A percentile compares a stretch with the other conserved stretches of the same genome.
phyloP scores from a whole-genome alignment of 2,113 vertebrate genomes.

The Ornithorhynchus anatinus region DNA sequence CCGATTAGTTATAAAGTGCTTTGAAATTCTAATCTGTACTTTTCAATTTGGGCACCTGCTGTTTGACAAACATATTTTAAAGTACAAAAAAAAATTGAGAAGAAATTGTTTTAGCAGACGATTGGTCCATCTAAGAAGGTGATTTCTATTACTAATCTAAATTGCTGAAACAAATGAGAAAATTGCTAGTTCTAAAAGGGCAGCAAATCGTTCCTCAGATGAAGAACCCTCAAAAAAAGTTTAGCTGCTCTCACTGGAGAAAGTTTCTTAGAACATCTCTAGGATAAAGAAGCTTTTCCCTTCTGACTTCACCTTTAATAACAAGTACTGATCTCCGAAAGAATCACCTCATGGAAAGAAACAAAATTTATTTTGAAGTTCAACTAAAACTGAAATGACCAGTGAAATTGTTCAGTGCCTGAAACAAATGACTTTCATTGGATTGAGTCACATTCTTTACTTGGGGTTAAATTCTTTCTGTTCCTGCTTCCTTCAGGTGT shows the following conservation, averaged over 20 bases:
- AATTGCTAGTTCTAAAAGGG: constrained; percentile 46
- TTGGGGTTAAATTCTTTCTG: constrained; percentile 31
- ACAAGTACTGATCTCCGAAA: constrained; percentile 52
- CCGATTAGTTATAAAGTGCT: constrained; percentile 34
- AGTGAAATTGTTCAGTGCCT: constrained; percentile 41
- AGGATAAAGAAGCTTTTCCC: no score
- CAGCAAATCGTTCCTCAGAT: constrained; percentile 24
- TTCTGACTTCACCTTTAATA: constrained; percentile 65
- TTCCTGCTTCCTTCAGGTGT: no score
- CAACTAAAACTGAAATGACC: constrained; percentile 46
- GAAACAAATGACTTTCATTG: constrained; percentile 39
- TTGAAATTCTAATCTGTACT: constrained; percentile 13
- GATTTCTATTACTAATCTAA: constrained; percentile 55
- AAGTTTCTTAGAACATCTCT: constrained; percentile 53
- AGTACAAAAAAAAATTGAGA: constrained; percentile 12
- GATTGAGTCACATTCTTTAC: constrained; percentile 48
- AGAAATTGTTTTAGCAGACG: constrained; percentile 8
- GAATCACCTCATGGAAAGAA: constrained; percentile 60
- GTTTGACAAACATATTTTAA: constrained; percentile 34
- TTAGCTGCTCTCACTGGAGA: constrained; percentile 55
- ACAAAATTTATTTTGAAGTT: constrained; percentile 42
- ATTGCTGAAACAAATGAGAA: constrained; percentile 51
- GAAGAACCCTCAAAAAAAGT: constrained; percentile 57
- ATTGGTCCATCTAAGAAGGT: constrained; percentile 43
- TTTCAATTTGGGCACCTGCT: not conserved